Conservation (phyloP, 1,140 invertebrate species). For the Charaxes varanes region DNA sequence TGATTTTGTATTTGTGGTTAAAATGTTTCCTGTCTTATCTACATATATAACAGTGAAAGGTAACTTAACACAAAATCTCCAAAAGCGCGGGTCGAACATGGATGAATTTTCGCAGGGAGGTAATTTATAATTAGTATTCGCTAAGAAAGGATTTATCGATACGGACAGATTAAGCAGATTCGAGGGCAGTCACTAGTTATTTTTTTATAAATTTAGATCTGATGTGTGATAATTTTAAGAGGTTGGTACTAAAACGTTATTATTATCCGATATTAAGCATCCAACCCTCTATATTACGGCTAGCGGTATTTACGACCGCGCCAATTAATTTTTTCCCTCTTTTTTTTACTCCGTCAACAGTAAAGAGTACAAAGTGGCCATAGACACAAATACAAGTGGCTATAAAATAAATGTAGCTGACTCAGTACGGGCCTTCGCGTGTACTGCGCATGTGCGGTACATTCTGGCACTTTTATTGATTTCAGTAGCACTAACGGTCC, state of each 20-base stretch:
- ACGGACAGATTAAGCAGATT: too few species aligned
- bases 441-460: slow-evolving; percentile 73
- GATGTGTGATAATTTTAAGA: too few species aligned
- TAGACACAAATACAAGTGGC: slow-evolving; percentile 73
- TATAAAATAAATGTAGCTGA: slow-evolving; percentile 72
- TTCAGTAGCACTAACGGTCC: slow-evolving; percentile 78
- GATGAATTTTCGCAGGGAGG: too few species aligned
- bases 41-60: too few species aligned
- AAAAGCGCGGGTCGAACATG: too few species aligned
- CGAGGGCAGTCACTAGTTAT: background rate
- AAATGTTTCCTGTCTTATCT: too few species aligned
- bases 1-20: too few species aligned
- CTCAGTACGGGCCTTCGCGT: slow-evolving; percentile 50
- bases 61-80: too few species aligned
- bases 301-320: slow-evolving; percentile 33
- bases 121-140: too few species aligned
- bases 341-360: slow-evolving; percentile 60
- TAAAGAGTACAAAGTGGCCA: slow-evolving; percentile 68
- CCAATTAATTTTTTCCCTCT: slow-evolving; percentile 57
- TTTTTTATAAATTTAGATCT: background rate
- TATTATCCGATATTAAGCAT: slow-evolving; percentile 23
- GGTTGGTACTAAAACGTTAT: slow-evolving; percentile 17
- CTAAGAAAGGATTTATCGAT: too few species aligned
- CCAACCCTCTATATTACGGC: slow-evolving; percentile 30
- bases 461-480: slow-evolving; percentile 79